These are phyloP conservation scores for Acrocephalus arundinaceus DNA, from an alignment of 2,113 vertebrate species.

Conservation along the genomic window DNA sequence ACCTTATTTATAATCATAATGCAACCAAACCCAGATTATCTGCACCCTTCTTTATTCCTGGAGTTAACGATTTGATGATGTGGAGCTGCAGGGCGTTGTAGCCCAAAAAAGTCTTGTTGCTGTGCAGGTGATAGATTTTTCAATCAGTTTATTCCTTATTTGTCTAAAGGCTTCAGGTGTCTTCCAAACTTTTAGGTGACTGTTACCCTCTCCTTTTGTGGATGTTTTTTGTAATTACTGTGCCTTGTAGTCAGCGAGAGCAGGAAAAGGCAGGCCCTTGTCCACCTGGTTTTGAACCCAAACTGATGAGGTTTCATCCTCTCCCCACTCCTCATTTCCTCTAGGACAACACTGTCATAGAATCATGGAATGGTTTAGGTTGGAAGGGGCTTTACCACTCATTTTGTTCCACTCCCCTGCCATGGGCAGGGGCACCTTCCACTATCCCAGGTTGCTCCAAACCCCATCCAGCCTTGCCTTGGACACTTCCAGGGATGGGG, in stretches of 20 bases:
- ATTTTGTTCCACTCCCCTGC: neutral
- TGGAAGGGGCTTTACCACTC: neutral
- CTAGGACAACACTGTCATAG: neutral
- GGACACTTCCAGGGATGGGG: neutral
- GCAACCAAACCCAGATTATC: neutral
- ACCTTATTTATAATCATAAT: neutral
- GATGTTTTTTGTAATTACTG: neutral
- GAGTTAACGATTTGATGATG: neutral
- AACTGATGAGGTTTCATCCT: neutral
- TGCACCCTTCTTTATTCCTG: neutral
- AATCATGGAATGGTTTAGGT: neutral
- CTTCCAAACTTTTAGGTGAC: neutral
- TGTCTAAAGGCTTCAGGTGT: neutral
- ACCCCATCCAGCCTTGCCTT: rapidly evolving
- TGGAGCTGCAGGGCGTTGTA: neutral
- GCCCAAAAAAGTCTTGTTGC: neutral
- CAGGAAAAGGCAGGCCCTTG: neutral
- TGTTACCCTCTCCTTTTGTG: neutral
- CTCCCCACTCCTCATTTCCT: neutral
- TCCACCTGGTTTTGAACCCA: neutral
- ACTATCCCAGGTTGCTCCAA: neutral
- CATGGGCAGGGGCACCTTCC: neutral
- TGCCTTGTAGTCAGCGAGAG: rapidly evolving
- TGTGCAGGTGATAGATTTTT: neutral
- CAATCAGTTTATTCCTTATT: neutral